Percentiles rank a stretch among this genome's conserved stretches.
Evolutionary conservation across 2,888 invertebrate species (phyloP).

Genomic region (Cheilosia vulpina): DNA sequence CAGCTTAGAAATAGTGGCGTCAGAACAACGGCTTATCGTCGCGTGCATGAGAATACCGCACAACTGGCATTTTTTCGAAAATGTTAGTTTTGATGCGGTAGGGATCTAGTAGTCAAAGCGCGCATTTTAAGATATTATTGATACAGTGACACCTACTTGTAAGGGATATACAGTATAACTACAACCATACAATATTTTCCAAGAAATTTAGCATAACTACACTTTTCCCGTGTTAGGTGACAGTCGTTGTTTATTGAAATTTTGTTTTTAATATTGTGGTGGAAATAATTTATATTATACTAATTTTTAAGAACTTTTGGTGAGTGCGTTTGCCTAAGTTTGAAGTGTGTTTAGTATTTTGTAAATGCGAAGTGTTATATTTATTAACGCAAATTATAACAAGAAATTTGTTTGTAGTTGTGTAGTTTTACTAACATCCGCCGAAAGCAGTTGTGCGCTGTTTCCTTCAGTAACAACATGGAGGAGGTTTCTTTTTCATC

Average conservation of each 20-base stretch:
- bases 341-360: background rate
- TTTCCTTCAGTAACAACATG: background rate
- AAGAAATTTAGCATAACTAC: no score
- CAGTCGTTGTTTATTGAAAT: no score
- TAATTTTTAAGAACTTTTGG: background rate
- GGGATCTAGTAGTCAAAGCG: background rate
- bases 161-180: no score
- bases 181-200: no score
- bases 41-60: background rate
- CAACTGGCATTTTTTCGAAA: background rate
- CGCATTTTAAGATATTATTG: background rate
- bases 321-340: background rate
- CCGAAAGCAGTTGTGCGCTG: conserved; percentile 3
- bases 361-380: background rate
- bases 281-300: background rate
- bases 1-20: no score
- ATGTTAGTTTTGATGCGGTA: background rate
- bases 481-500: background rate
- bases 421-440: conserved; percentile 1
- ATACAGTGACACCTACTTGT: no score
- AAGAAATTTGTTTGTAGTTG: background rate
- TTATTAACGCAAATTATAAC: background rate
- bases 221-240: no score
- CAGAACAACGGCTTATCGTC: background rate
- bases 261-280: background rate